Conservation (phyloP, 2,888 invertebrate species). For the Carcina quercana region DNA sequence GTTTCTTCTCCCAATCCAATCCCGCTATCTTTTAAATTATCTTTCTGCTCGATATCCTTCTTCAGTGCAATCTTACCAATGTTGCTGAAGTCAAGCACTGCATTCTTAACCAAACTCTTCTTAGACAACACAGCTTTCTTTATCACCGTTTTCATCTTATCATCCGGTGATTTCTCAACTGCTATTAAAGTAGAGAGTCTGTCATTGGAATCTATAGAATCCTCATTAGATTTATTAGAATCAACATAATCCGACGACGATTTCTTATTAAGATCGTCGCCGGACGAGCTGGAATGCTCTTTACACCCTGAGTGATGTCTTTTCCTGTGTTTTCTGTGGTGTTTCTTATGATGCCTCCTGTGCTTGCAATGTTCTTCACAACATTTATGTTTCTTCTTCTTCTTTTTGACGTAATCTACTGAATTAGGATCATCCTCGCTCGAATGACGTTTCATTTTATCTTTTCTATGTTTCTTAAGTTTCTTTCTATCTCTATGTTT, state of each 20-base stretch:
- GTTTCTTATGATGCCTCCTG: slow-evolving; percentile 84
- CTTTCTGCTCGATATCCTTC: slow-evolving; percentile 41
- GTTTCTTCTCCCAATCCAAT: slow-evolving; percentile 50
- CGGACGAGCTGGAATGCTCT: slow-evolving; percentile 66
- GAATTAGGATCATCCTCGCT: slow-evolving; percentile 56
- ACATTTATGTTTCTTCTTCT: slow-evolving; percentile 81
- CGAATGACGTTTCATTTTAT: slow-evolving; percentile 71
- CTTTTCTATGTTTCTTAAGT: slow-evolving; percentile 80
- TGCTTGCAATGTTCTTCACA: slow-evolving; percentile 82
- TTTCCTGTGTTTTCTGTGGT: slow-evolving; percentile 85
- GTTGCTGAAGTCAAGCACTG: slow-evolving; percentile 55
- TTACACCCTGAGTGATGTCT: slow-evolving; percentile 76
- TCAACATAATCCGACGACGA: slow-evolving; percentile 56
- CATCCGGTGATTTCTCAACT: slow-evolving; percentile 53
- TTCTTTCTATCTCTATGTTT: slow-evolving; percentile 77
- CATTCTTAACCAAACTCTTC: slow-evolving; percentile 54
- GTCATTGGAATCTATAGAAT: slow-evolving; percentile 54
- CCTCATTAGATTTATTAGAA: slow-evolving; percentile 64
- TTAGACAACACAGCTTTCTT: slow-evolving; percentile 56
- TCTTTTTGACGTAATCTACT: slow-evolving; percentile 74
- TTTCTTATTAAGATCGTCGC: slow-evolving; percentile 63
- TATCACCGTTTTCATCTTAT: slow-evolving; percentile 59
- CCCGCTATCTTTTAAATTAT: slow-evolving; percentile 61
- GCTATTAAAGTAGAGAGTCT: slow-evolving; percentile 50
- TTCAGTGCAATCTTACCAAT: slow-evolving; percentile 41